These are phyloP conservation scores for Palaemon carinicauda DNA, from an alignment of 1,140 invertebrate genomes.

Conservation along the genomic window DNA sequence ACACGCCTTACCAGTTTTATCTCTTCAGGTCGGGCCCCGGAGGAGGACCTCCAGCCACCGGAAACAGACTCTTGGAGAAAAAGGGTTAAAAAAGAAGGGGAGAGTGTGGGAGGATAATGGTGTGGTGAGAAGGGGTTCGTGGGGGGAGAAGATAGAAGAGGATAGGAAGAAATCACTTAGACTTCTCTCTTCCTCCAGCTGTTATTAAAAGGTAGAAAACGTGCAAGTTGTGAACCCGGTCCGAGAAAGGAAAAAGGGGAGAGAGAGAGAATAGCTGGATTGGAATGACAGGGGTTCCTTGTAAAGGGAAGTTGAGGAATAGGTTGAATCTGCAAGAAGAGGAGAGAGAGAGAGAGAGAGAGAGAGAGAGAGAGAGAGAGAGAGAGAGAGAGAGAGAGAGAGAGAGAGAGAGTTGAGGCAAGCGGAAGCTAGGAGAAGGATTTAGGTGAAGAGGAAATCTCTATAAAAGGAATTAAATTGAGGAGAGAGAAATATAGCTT, in stretches of 20 bases:
- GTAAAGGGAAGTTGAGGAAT: too few relatives aligned
- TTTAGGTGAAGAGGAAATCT: not conserved
- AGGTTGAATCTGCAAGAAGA: too few relatives aligned
- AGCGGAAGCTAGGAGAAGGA: not conserved
- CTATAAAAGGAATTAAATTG: not conserved
- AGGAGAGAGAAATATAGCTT: not conserved
- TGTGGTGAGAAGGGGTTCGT: not conserved
- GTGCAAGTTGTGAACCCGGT: too few relatives aligned
- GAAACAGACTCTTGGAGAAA: not conserved
- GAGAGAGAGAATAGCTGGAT: not conserved
- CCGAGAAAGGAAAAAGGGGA: not conserved
- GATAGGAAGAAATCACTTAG: not conserved
- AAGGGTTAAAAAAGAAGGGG: not conserved
- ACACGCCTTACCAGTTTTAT: not conserved
- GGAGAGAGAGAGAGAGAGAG: not conserved
- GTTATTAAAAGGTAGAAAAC: too few relatives aligned
- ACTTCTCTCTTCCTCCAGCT: not conserved
- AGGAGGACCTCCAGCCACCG: not conserved
- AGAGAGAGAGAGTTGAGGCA: constrained; percentile 3
- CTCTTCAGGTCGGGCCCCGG: not conserved
- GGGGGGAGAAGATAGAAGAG: not conserved
- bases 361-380: constrained; percentile 3
- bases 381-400: not conserved
- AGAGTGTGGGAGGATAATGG: not conserved
- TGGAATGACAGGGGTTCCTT: too few relatives aligned